Conservation (phyloP, 1,140 invertebrate species). For the Drosophila nasuta region DNA sequence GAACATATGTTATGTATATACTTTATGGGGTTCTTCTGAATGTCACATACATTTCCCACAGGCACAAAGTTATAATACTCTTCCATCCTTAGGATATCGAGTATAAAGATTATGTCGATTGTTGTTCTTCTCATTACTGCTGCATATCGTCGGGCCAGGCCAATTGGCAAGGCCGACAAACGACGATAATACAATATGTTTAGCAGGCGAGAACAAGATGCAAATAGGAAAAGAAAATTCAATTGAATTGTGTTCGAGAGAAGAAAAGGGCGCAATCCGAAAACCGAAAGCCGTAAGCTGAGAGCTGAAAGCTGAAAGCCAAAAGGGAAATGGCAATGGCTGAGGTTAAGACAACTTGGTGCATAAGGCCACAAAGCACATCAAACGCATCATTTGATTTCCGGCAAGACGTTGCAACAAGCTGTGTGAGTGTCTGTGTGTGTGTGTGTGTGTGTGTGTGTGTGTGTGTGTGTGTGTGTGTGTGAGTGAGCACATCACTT, state of each 20-base stretch:
- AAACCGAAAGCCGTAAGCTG: too few relatives aligned
- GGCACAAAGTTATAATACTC: too few relatives aligned
- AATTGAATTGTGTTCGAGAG: neutral
- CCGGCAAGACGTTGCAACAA: conserved; percentile 62
- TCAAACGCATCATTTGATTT: conserved; percentile 78
- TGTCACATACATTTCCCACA: too few relatives aligned
- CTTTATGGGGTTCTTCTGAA: too few relatives aligned
- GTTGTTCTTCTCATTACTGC: conserved; percentile 13
- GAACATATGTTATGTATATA: too few relatives aligned
- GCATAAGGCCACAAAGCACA: conserved; percentile 55
- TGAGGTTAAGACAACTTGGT: conserved; percentile 18
- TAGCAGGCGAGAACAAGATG: conserved; percentile 12
- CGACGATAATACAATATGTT: neutral
- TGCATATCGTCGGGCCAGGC: conserved; percentile 37
- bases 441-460: neutral
- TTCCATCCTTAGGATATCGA: too few relatives aligned
- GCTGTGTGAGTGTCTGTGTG: conserved; percentile 2
- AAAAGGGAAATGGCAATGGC: conserved; percentile 14
- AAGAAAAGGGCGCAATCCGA: conserved; percentile 17
- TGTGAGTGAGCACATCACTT: conserved; percentile 24
- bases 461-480: too few relatives aligned
- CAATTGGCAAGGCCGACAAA: conserved; percentile 25
- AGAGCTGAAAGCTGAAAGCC: neutral
- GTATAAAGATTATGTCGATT: neutral
- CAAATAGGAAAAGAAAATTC: conserved; percentile 23